phyloP scores from a whole-genome alignment of 2,797 vertebrate species.

The Coreius guichenoti region DNA sequence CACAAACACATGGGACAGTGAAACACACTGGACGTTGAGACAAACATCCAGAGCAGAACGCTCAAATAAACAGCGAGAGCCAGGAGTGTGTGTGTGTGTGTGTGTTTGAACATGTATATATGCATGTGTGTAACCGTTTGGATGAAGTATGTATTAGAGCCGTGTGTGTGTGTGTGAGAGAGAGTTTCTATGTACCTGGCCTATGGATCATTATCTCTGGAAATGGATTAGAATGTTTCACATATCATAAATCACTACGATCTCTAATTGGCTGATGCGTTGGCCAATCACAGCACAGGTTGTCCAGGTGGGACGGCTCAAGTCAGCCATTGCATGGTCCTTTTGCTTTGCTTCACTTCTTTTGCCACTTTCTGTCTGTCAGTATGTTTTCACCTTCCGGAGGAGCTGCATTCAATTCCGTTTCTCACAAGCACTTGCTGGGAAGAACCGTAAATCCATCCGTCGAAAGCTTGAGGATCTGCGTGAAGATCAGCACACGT shows the following conservation, averaged over 20 bases:
- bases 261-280: slow-evolving; percentile 60
- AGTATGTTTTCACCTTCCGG: slow-evolving; percentile 26
- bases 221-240: slow-evolving; percentile 73
- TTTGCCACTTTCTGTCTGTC: slow-evolving; percentile 61
- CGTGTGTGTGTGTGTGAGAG: slow-evolving; percentile 10
- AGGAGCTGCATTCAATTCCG: slow-evolving; percentile 38
- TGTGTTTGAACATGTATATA: slow-evolving; percentile 42
- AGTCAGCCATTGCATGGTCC: slow-evolving; percentile 86
- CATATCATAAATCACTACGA: slow-evolving; percentile 74
- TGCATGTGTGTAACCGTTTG: slow-evolving; percentile 59
- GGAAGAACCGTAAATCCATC: slow-evolving; percentile 80
- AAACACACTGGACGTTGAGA: slow-evolving; percentile 5
- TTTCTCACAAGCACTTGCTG: slow-evolving; percentile 66
- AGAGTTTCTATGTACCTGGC: slow-evolving; percentile 53
- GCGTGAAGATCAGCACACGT: slow-evolving; percentile 48
- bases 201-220: slow-evolving; percentile 62
- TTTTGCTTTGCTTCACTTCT: slow-evolving; percentile 78
- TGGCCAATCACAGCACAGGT: slow-evolving; percentile 77
- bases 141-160: slow-evolving; percentile 34
- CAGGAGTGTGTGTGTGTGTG: slow-evolving; percentile 21
- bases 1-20: slow-evolving; percentile 1
- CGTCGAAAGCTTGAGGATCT: slow-evolving; percentile 47
- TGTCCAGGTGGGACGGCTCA: slow-evolving; percentile 70
- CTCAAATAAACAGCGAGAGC: not conserved
- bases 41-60: slow-evolving; percentile 28